Evolutionary conservation across 1,140 invertebrate species (phyloP).

Genomic region (Pteromalus puparum): DNA sequence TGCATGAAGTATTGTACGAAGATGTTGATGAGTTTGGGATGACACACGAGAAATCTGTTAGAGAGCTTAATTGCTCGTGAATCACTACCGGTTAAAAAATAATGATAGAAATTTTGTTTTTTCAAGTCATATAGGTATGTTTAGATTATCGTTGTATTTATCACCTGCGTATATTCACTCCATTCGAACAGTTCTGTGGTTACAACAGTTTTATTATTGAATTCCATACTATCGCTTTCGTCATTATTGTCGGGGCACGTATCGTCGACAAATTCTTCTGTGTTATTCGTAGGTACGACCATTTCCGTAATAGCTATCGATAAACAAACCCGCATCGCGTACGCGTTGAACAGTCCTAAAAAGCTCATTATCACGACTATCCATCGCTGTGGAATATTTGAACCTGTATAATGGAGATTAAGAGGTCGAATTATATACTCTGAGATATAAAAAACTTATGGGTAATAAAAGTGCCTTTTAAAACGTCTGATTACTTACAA

Average conservation of each 20-base stretch:
- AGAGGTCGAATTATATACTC: neutral
- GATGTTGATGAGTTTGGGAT: no score
- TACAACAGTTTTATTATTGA: neutral
- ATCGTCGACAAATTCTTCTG: slow-evolving; percentile 44
- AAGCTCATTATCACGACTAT: slow-evolving; percentile 90
- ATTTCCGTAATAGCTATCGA: slow-evolving; percentile 33
- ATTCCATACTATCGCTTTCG: neutral
- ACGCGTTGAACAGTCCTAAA: slow-evolving; percentile 78
- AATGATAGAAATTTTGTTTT: no score
- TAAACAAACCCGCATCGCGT: slow-evolving; percentile 20
- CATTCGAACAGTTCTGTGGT: slow-evolving; percentile 54
- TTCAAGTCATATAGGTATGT: no score
- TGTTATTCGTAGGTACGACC: neutral
- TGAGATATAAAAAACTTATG: neutral
- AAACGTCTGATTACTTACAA: neutral
- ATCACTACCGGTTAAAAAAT: no score
- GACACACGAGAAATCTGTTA: no score
- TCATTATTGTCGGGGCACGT: slow-evolving; percentile 11
- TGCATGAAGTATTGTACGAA: no score
- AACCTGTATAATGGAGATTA: neutral
- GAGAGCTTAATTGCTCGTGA: no score
- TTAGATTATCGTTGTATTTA: neutral
- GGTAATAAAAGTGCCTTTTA: neutral
- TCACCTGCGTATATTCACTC: slow-evolving; percentile 56
- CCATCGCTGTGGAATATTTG: slow-evolving; percentile 78